Percentiles rank a stretch among this genome's conserved stretches.
Conservation (phyloP, 2,113 vertebrate species). For the Nothoprocta pentlandii region DNA sequence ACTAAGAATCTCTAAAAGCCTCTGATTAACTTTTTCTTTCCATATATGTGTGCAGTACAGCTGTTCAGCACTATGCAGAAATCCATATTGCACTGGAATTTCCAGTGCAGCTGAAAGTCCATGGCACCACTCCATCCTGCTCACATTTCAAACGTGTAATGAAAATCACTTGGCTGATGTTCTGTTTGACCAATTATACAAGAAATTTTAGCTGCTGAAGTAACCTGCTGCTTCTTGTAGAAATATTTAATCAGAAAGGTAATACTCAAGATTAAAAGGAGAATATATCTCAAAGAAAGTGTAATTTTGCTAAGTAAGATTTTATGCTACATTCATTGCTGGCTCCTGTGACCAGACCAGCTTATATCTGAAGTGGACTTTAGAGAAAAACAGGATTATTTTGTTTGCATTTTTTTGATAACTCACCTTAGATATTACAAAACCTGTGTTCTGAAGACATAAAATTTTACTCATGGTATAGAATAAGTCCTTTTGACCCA, state of each 20-base stretch:
- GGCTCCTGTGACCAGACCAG: background rate
- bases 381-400: conserved; percentile 26
- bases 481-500: background rate
- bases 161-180: background rate
- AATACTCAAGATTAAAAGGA: conserved; percentile 6
- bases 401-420: conserved; percentile 42
- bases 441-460: background rate
- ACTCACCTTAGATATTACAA: conserved; percentile 10
- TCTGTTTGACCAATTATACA: background rate
- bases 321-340: background rate
- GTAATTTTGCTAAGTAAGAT: conserved; percentile 16
- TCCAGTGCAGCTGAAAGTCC: background rate
- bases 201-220: conserved; percentile 21
- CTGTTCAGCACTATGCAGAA: background rate
- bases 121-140: background rate
- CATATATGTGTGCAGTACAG: background rate
- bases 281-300: conserved; percentile 4
- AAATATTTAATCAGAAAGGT: conserved; percentile 14
- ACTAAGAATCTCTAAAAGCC: background rate
- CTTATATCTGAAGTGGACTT: background rate
- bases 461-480: background rate
- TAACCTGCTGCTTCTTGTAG: background rate
- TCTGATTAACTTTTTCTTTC: background rate
- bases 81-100: too few species aligned
- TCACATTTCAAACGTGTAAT: background rate